A percentile compares a stretch with the other conserved stretches of the same genome.
These are phyloP conservation scores for Panulirus ornatus DNA, from an alignment of 1,140 invertebrate genomes.

Conservation along the genomic window DNA sequence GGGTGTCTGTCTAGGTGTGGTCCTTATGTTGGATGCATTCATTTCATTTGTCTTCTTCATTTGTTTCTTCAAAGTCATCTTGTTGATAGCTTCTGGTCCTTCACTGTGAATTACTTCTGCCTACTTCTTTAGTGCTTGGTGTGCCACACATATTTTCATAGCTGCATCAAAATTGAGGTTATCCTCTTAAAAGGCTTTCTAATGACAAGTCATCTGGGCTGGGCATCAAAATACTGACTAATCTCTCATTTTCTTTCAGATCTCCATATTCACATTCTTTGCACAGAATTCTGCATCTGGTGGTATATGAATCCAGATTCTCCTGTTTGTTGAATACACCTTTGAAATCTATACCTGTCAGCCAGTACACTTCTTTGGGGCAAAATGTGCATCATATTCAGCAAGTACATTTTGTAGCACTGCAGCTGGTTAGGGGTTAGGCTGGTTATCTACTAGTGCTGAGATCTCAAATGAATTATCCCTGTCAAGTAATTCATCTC, in stretches of 20 bases:
- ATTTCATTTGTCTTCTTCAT: background rate
- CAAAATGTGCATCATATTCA: too few relatives aligned
- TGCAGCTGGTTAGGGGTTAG: too few relatives aligned
- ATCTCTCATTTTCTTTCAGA: background rate
- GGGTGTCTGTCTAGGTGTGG: background rate
- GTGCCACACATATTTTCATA: background rate
- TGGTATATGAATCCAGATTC: conserved; percentile 1
- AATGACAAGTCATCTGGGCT: background rate
- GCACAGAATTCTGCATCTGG: background rate
- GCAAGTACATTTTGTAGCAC: too few relatives aligned
- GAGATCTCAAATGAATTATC: too few relatives aligned
- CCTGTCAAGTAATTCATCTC: too few relatives aligned
- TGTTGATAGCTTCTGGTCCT: background rate
- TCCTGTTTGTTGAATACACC: conserved; percentile 6
- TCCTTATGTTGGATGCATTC: background rate
- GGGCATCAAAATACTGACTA: background rate
- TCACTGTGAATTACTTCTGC: background rate
- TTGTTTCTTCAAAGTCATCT: background rate
- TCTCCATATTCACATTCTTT: background rate
- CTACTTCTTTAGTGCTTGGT: background rate
- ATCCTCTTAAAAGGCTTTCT: background rate
- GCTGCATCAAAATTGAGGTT: conserved; percentile 1
- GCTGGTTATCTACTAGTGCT: too few relatives aligned
- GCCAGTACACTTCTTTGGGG: too few relatives aligned
- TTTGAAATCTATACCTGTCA: too few relatives aligned